Conservation (phyloP, 2,888 invertebrate genomes). For the Dryomyza anilis region DNA sequence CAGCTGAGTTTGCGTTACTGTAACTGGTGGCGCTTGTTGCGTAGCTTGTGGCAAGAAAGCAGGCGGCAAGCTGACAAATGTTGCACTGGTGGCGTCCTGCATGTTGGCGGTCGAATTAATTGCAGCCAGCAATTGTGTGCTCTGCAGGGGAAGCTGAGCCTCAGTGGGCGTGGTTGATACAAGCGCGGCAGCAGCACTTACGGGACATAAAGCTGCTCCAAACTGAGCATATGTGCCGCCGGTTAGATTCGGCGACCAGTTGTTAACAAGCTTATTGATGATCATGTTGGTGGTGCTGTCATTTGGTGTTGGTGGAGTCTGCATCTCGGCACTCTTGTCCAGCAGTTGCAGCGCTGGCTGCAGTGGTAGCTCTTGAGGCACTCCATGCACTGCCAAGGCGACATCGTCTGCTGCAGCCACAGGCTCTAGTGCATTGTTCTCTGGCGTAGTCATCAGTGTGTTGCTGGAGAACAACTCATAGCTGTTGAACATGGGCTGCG, state of each 20-base stretch:
- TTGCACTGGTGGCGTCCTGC: constrained; percentile 1
- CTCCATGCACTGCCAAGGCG: background rate
- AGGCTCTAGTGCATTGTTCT: constrained; percentile 30
- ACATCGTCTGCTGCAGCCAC: constrained; percentile 12
- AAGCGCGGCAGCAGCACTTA: constrained; percentile 15
- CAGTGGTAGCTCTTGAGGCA: background rate
- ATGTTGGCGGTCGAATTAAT: background rate
- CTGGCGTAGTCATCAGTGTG: constrained; percentile 49
- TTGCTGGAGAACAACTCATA: constrained; percentile 59
- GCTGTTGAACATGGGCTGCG: constrained; percentile 48
- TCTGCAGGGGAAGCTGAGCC: background rate
- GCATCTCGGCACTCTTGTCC: constrained; percentile 36
- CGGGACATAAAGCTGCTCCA: constrained; percentile 37
- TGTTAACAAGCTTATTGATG: constrained; percentile 57
- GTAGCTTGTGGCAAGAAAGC: background rate
- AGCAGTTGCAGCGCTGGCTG: constrained; percentile 31
- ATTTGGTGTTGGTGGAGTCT: constrained; percentile 10
- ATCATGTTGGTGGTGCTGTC: constrained; percentile 51
- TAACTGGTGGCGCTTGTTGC: background rate
- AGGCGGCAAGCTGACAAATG: background rate
- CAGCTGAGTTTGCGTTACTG: background rate
- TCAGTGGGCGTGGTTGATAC: background rate
- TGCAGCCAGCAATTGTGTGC: background rate
- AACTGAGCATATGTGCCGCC: constrained; percentile 56
- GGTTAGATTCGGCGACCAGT: constrained; percentile 59